Evolutionary conservation across 1,140 invertebrate species (phyloP).

Genomic region (Neomicropteryx cornuta): DNA sequence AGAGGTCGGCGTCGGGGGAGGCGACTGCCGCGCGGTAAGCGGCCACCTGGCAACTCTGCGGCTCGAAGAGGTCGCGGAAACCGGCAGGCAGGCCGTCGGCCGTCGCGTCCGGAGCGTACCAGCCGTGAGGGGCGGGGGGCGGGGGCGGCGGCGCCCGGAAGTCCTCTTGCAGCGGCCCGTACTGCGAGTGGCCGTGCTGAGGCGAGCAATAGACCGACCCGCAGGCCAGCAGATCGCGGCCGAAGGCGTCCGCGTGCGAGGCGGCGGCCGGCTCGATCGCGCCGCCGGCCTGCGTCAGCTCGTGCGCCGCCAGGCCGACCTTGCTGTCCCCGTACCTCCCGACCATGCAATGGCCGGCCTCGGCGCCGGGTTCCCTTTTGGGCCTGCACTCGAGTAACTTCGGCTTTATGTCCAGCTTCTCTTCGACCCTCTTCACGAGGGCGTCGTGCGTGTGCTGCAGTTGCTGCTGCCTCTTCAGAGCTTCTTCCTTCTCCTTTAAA

Average conservation of each 20-base stretch:
- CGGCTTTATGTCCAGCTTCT: slow-evolving; percentile 42
- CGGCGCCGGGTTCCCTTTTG: slow-evolving; percentile 50
- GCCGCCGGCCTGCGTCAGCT: slow-evolving; percentile 39
- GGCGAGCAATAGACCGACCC: slow-evolving; percentile 36
- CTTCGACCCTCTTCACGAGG: slow-evolving; percentile 34
- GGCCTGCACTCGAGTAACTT: slow-evolving; percentile 47
- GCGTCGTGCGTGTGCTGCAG: slow-evolving; percentile 35
- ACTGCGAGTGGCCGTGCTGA: slow-evolving; percentile 40
- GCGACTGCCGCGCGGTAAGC: slow-evolving; percentile 45
- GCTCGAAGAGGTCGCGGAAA: slow-evolving; percentile 31
- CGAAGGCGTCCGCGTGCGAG: slow-evolving; percentile 28
- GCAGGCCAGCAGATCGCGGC: slow-evolving; percentile 36
- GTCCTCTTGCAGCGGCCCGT: slow-evolving; percentile 36
- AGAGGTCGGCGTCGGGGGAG: slow-evolving; percentile 38
- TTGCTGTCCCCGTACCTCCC: slow-evolving; percentile 21
- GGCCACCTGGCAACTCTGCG: slow-evolving; percentile 44
- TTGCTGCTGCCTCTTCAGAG: slow-evolving; percentile 64
- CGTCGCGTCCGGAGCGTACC: slow-evolving; percentile 45
- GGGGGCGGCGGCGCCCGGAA: slow-evolving; percentile 38
- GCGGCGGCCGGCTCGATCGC: slow-evolving; percentile 17
- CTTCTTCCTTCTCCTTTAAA: slow-evolving; percentile 77
- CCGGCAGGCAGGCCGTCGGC: slow-evolving; percentile 33
- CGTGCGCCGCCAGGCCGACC: slow-evolving; percentile 23
- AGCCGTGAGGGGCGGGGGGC: slow-evolving; percentile 39
- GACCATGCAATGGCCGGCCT: slow-evolving; percentile 31